Evolutionary conservation across 2,113 vertebrate genomes (phyloP).

Genomic region (Lathamus discolor): DNA sequence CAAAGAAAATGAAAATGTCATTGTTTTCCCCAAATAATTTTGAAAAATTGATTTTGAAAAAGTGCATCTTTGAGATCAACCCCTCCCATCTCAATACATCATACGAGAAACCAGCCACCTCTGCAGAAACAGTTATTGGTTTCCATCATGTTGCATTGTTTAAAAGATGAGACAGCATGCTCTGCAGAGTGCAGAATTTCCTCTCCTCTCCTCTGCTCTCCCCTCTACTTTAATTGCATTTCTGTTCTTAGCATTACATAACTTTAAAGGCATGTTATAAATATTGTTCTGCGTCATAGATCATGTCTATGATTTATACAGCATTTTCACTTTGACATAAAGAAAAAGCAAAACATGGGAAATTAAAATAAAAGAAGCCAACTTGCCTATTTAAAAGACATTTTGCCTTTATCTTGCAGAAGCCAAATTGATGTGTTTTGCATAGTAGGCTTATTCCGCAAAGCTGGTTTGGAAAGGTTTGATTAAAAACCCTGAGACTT

Average conservation of each 20-base stretch:
- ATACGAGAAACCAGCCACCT: not conserved
- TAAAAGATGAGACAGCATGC: constrained; percentile 28
- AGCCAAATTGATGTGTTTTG: not conserved
- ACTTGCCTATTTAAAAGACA: not conserved
- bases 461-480: not conserved
- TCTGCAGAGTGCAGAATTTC: constrained; percentile 17
- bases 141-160: constrained; percentile 28
- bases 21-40: constrained; percentile 24
- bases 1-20: constrained; percentile 46
- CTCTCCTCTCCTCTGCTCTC: constrained; percentile 15
- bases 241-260: constrained; percentile 48
- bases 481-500: not conserved
- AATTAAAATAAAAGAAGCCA: not conserved
- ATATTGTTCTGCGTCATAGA: constrained; percentile 32
- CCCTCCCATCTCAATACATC: constrained; percentile 24
- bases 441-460: not conserved
- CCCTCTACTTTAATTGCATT: constrained; percentile 42
- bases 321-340: not conserved
- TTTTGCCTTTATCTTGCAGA: not conserved
- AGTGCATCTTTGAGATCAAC: not conserved
- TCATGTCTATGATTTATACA: not conserved
- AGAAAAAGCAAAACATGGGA: not conserved
- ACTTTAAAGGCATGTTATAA: constrained; percentile 47
- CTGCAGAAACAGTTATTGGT: constrained; percentile 44
- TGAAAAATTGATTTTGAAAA: constrained; percentile 42